phyloP scores from a whole-genome alignment of 1,140 invertebrate species.

The Mylabris phalerata region DNA sequence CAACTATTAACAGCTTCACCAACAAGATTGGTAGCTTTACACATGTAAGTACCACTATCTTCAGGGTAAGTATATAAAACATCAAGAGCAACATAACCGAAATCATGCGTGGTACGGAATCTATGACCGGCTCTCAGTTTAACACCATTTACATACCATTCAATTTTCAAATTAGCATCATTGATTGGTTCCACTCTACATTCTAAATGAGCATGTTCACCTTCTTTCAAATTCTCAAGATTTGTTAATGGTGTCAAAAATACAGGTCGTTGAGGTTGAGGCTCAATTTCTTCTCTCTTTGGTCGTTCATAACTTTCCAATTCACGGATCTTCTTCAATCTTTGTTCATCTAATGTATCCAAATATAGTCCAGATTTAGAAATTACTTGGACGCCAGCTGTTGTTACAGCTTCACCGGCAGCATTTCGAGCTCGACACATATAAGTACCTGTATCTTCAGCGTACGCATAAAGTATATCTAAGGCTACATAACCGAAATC shows the following conservation, averaged over 20 bases:
- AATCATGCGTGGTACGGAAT: constrained; percentile 88
- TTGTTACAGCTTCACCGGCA: constrained; percentile 87
- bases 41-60: constrained; percentile 91
- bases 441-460: constrained; percentile 92
- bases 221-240: constrained; percentile 81
- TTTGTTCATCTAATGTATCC: constrained; percentile 83
- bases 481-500: constrained; percentile 95
- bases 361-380: constrained; percentile 80
- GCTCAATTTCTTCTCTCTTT: constrained; percentile 67
- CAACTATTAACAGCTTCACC: constrained; percentile 91
- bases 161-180: constrained; percentile 88
- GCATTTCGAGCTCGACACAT: constrained; percentile 90
- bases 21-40: constrained; percentile 83
- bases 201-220: constrained; percentile 90
- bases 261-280: constrained; percentile 71
- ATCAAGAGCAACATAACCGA: constrained; percentile 92
- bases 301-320: constrained; percentile 76
- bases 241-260: constrained; percentile 81
- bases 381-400: constrained; percentile 75
- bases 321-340: constrained; percentile 81
- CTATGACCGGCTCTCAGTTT: constrained; percentile 74
- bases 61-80: constrained; percentile 90
- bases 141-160: constrained; percentile 90
- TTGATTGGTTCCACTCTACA: constrained; percentile 93
- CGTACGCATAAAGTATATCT: constrained; percentile 92